These are phyloP conservation scores for Latrodectus hesperus DNA, from an alignment of 2,888 invertebrate genomes.

Conservation along the genomic window DNA sequence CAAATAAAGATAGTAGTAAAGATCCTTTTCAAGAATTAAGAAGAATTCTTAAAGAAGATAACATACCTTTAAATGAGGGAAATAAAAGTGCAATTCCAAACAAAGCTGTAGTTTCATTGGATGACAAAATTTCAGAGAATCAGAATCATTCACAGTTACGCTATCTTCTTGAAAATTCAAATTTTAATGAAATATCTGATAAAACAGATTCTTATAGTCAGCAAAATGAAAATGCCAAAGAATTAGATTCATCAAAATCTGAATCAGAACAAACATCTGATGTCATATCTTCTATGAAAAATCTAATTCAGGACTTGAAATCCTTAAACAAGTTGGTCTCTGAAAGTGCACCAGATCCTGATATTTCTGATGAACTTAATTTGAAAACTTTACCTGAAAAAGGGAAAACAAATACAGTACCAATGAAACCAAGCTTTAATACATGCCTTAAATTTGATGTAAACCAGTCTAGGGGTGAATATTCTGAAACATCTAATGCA, in stretches of 20 bases:
- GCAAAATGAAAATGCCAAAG: neutral
- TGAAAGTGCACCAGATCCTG: neutral
- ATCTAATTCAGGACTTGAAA: slow-evolving; percentile 5
- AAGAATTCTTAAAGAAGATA: neutral
- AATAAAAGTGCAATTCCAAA: neutral
- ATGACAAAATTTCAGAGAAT: neutral
- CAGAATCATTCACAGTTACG: slow-evolving; percentile 55
- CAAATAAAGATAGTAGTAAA: neutral
- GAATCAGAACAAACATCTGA: slow-evolving; percentile 1
- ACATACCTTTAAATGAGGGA: neutral
- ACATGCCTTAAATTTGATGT: slow-evolving; percentile 58
- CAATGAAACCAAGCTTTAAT: neutral
- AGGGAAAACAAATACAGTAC: neutral
- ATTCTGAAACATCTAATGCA: slow-evolving; percentile 17
- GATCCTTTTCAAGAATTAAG: neutral
- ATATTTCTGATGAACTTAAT: neutral
- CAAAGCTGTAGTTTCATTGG: neutral
- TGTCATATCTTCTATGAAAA: neutral
- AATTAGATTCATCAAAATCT: neutral
- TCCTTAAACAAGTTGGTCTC: neutral
- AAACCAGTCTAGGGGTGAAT: slow-evolving; percentile 44
- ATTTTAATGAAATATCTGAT: neutral
- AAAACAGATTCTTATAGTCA: neutral
- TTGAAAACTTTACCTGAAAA: neutral
- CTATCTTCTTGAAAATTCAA: slow-evolving; percentile 45